phyloP scores from a whole-genome alignment of 2,888 invertebrate genomes.

The Mesorhabditis spiculigera region DNA sequence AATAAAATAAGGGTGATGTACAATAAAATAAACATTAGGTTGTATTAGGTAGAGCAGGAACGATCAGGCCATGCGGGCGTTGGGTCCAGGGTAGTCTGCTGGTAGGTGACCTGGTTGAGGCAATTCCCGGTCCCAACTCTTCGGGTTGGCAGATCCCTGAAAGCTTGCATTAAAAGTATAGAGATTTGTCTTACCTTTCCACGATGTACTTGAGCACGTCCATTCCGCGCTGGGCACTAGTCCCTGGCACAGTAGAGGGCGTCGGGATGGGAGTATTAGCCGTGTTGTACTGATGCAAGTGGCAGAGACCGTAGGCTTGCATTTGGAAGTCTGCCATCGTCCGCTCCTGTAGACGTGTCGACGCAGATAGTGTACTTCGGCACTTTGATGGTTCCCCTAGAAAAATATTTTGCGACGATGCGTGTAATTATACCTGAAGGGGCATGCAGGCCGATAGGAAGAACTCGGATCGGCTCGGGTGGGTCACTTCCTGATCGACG shows the following conservation, averaged over 20 bases:
- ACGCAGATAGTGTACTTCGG: conserved; percentile 49
- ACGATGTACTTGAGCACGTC: neutral
- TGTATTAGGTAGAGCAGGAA: neutral
- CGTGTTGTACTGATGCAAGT: conserved; percentile 47
- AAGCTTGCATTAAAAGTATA: neutral
- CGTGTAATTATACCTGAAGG: conserved; percentile 35
- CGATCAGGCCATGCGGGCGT: conserved; percentile 3
- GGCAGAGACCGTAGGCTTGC: conserved; percentile 38
- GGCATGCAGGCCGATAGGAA: conserved; percentile 49
- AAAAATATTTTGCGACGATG: neutral
- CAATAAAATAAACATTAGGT: too few species aligned
- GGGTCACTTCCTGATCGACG: conserved; percentile 36
- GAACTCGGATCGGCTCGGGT: conserved; percentile 46
- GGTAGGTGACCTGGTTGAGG: conserved; percentile 4
- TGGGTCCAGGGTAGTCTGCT: neutral
- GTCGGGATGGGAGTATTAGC: conserved; percentile 42
- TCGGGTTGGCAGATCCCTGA: neutral
- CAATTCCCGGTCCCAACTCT: neutral
- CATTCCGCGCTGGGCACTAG: conserved; percentile 5
- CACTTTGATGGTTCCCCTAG: conserved; percentile 52
- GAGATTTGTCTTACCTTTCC: neutral
- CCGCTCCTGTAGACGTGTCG: conserved; percentile 32
- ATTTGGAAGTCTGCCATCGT: conserved; percentile 39
- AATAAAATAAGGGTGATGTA: too few species aligned
- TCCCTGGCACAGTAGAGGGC: conserved; percentile 32